These are phyloP conservation scores for Montifringilla adamsi DNA, from an alignment of 2,113 vertebrate species.

Conservation along the genomic window DNA sequence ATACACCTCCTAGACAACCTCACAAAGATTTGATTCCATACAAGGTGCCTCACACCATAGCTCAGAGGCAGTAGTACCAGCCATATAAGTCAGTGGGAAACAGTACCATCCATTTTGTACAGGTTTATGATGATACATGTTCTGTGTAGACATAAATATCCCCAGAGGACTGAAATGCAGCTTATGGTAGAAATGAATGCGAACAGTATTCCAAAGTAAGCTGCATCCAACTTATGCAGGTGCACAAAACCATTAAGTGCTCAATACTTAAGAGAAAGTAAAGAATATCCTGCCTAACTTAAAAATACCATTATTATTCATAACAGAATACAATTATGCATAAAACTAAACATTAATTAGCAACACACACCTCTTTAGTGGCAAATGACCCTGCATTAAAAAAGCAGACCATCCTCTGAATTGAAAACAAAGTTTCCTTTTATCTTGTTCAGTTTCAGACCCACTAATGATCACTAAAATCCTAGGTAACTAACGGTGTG, in stretches of 20 bases:
- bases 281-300: not conserved
- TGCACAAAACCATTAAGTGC: not conserved
- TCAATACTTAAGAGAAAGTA: not conserved
- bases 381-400: not conserved
- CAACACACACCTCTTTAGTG: not conserved
- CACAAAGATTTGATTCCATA: not conserved
- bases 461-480: not conserved
- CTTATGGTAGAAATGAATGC: not conserved
- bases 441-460: not conserved
- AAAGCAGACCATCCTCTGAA: not conserved
- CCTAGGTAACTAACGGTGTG: not conserved
- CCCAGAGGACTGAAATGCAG: not conserved
- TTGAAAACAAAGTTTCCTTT: constrained; percentile 2
- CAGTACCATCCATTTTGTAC: not conserved
- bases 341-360: constrained; percentile 27
- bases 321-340: not conserved
- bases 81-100: not conserved
- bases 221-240: not conserved
- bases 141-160: not conserved
- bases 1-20: not conserved
- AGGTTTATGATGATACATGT: not conserved
- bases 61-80: not conserved
- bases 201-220: not conserved
- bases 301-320: not conserved
- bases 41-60: not conserved